Evolutionary conservation across 2,888 invertebrate genomes (phyloP).

Genomic region (Azorinus chamasolen): DNA sequence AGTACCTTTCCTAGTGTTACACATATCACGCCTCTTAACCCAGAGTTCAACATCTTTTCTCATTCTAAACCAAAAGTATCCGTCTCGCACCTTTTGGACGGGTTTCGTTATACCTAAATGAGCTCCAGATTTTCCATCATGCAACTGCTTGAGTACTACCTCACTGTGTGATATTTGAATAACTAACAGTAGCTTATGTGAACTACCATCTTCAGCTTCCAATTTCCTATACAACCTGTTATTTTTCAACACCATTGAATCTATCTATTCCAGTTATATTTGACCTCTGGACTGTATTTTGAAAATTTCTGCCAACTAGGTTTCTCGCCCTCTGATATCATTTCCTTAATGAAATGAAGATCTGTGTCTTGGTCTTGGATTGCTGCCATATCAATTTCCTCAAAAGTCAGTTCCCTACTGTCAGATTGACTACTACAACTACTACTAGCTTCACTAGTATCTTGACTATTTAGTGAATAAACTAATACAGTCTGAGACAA

Average conservation of each 20-base stretch:
- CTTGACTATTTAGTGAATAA: too few species aligned
- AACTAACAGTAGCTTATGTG: conserved; percentile 1
- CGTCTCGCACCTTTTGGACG: conserved; percentile 13
- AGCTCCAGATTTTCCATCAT: too few species aligned
- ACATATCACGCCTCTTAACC: conserved; percentile 11
- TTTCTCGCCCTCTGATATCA: too few species aligned
- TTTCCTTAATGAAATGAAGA: too few species aligned
- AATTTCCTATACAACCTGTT: conserved; percentile 27
- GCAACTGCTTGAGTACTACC: conserved; percentile 9
- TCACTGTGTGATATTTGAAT: conserved; percentile 6
- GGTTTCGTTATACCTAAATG: conserved; percentile 37
- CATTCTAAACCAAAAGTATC: conserved; percentile 38
- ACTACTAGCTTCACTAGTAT: too few species aligned
- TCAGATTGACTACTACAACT: too few species aligned
- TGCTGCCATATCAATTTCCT: too few species aligned
- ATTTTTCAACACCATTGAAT: conserved; percentile 32
- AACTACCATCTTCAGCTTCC: conserved; percentile 2
- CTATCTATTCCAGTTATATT: conserved; percentile 45
- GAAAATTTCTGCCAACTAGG: conserved; percentile 25
- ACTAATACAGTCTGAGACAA: too few species aligned
- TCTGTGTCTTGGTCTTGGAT: too few species aligned
- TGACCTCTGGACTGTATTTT: conserved; percentile 10
- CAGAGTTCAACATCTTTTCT: conserved; percentile 29
- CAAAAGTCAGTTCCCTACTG: too few species aligned
- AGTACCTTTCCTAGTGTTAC: background rate